Base-by-base conservation (phyloP, 64 coral and sea anemone genomes). In the Trachythela sp. region DNA sequence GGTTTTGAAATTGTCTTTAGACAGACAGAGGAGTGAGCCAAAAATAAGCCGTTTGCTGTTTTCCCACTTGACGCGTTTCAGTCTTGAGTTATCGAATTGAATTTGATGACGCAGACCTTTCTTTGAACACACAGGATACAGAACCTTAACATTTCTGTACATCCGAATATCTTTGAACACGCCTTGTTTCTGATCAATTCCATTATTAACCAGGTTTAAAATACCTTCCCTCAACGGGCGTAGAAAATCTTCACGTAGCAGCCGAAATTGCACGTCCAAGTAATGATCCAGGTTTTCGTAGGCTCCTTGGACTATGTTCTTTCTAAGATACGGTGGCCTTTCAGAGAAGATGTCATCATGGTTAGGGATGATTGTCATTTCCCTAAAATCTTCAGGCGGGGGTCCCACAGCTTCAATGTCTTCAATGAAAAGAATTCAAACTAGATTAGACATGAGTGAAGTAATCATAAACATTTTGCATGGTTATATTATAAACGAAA, bases 31-130 rank as follows among this genome's bases (percentile, higher is more conserved):
- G 5, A 94, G 75, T 2, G 92, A 94, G 9, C 92, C 92, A 30
- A 88, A 93, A 42, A 93, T 93, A 9, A 93, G 92, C 71, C 92
- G 49, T 40, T 94, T 90, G 15, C 89, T 91, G 85, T 91, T 94
- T 76, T 94, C 89, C 93, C 93, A 94, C 24, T 56, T 49, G 2
- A 91, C 40, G 13, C 54, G 9, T 27, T 84, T 88, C 3, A 94
- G 56, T 52, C 39, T 88, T 15, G 86, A 86, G 36, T 84, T 58
- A 26, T 94, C 93, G 86, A 94, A 94, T 29, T 48, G 48, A 22
- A 92, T 60, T 20, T 36, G 50, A 51, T 92, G 88, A 1, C 36
- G 39, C 13, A 94, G 15, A 11, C 93, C 93, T 17, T 92, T 75
- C 18, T 26, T 33, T 2, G 43, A 89, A 36, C 54, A 94, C 13